Evolutionary conservation across 2,888 invertebrate genomes (phyloP).

Genomic region (Pasiphila rectangulata): DNA sequence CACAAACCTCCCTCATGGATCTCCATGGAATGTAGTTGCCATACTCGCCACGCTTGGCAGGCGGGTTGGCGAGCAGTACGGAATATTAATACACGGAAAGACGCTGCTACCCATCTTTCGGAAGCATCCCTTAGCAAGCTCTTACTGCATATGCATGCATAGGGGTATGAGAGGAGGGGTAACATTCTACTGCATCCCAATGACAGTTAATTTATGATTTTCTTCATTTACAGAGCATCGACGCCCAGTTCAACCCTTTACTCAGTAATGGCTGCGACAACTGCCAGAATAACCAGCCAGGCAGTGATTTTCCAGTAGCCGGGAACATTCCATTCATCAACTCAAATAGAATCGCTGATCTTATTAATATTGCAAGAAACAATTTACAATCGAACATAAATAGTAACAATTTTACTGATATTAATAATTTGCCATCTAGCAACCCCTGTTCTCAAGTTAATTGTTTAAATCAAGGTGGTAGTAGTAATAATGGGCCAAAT

Average conservation of each 20-base stretch:
- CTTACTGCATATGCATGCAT: too few species aligned
- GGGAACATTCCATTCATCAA: conserved; percentile 23
- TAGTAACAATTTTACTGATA: not conserved
- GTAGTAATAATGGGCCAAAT: not conserved
- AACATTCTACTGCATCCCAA: too few species aligned
- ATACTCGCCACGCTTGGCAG: too few species aligned
- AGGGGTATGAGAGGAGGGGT: too few species aligned
- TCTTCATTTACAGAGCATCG: conserved; percentile 37
- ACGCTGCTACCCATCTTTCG: too few species aligned
- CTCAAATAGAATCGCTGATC: conserved; percentile 10
- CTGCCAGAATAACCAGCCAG: conserved; percentile 16
- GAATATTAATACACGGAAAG: too few species aligned
- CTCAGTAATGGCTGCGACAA: not conserved
- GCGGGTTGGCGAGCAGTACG: too few species aligned
- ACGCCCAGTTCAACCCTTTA: conserved; percentile 33
- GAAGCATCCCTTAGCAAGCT: too few species aligned
- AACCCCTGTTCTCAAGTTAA: conserved; percentile 1
- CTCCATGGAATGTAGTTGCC: too few species aligned
- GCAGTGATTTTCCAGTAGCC: conserved; percentile 20
- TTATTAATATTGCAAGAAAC: conserved; percentile 10
- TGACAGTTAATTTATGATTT: not conserved
- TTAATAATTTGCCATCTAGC: conserved; percentile 4
- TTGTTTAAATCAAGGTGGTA: not conserved
- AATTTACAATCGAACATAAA: conserved; percentile 25
- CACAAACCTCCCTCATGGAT: too few species aligned